Evolutionary conservation across 2,797 vertebrate species (phyloP), one percentile per base, ranked within the genome.

Genomic region (Thalassophryne amazonica): DNA sequence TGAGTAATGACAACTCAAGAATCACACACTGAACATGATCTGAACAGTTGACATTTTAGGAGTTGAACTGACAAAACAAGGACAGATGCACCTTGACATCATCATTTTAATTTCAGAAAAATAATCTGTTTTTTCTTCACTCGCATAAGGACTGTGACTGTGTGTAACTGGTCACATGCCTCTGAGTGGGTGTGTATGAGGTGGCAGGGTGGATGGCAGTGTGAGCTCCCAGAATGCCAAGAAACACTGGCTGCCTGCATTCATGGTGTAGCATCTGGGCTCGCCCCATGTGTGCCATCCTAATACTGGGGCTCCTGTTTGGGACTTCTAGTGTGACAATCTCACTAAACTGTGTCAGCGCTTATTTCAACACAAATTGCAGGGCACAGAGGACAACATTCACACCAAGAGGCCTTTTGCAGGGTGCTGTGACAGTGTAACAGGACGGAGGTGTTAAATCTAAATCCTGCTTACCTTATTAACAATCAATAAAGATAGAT

Each of bases 231-330:
- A 64, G 55, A 52, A 50, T 14, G 48, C 21, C 30, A 3, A 28
- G 46, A 39, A 25, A 51, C 38, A 33, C 1, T 29, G 17, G 56
- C 29, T 36, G 34, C 28, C 22, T 39, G 33, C 12, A 21, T 56
- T 16, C 5, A 39, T 35, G 29, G 4, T 4, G 49, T 50, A 61
- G 72, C 39, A 60, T 78, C 66, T 52, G 76, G 67, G 47, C 28
- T 69, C 69, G 41, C 62, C 18, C 33, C 11, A 1, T 60, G 61
- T 47, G 41, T 36, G 36, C 13, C 12, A 15, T 17, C 19, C 16
- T 11, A 49, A 38, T 25, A 25, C 34, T 43, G 19, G 23, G 46
- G 16, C 24, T 18, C 13, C 34, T 19, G 56, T 56, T 33, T 57
- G 22, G 45, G 47, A 41, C 20, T n/a, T n/a, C n/a, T n/a, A 8